Evolutionary conservation across 2,888 invertebrate genomes (phyloP).

Genomic region (Nematopogon swammerdamellus): DNA sequence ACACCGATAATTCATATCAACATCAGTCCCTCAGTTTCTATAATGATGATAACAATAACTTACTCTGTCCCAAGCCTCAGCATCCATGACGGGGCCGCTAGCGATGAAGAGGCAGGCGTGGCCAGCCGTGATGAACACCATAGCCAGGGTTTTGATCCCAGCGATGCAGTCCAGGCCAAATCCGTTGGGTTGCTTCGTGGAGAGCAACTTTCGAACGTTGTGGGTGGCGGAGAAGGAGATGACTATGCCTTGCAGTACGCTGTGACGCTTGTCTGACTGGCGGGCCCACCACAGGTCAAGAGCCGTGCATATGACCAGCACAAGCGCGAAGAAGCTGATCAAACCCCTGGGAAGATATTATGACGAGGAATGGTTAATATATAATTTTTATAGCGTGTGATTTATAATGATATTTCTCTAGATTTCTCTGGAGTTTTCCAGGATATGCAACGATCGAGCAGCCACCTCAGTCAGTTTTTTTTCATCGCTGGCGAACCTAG

Average conservation of each 20-base stretch:
- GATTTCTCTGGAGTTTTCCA: no score
- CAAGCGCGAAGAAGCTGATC: constrained; percentile 36
- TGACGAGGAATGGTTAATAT: not conserved
- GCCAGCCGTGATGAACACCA: constrained; percentile 64
- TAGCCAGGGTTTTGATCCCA: constrained; percentile 65
- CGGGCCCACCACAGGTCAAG: constrained; percentile 41
- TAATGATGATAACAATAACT: constrained; percentile 12
- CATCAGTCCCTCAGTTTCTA: no score
- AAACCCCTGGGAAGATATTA: constrained; percentile 37
- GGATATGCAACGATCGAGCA: no score
- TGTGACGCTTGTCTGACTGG: constrained; percentile 16
- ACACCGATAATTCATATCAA: no score
- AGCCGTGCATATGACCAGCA: constrained; percentile 41
- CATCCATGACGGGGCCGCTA: constrained; percentile 66
- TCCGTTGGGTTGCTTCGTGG: constrained; percentile 53
- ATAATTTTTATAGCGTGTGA: no score
- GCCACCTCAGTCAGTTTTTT: no score
- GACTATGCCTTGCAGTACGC: constrained; percentile 24
- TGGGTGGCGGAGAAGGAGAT: constrained; percentile 58
- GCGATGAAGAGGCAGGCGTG: constrained; percentile 65
- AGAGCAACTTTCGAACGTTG: constrained; percentile 57
- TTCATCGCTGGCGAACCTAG: no score
- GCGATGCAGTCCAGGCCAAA: constrained; percentile 62
- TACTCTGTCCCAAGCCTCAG: constrained; percentile 60
- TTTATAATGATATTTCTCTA: no score